Conservation (phyloP, 2,797 vertebrate genomes). For the Tokudaia muenninki region DNA sequence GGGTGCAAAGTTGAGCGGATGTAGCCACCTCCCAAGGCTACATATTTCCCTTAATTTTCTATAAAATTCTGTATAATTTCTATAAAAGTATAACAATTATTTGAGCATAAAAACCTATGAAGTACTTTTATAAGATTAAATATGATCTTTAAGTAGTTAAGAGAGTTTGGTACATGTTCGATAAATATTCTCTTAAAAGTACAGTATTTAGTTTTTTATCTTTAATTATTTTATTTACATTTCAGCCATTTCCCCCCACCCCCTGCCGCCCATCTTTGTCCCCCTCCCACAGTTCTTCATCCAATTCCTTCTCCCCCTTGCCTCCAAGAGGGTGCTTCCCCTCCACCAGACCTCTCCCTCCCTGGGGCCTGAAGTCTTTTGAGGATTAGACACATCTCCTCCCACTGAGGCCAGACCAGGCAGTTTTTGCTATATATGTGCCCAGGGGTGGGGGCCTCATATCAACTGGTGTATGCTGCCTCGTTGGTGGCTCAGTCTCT, state of each 20-base stretch:
- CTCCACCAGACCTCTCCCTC: background rate
- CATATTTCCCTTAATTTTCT: too few species aligned
- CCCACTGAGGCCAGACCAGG: background rate
- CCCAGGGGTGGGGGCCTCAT: too few species aligned
- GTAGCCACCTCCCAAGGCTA: too few species aligned
- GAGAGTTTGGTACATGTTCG: background rate
- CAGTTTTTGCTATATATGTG: background rate
- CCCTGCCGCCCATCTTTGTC: background rate
- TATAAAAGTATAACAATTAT: slow-evolving; percentile 2
- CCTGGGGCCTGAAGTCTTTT: background rate
- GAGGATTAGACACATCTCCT: background rate
- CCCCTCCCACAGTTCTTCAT: background rate
- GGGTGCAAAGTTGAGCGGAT: background rate
- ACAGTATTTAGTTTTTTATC: background rate
- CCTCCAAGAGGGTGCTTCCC: background rate
- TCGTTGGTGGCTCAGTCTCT: background rate
- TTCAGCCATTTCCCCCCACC: background rate
- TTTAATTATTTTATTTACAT: background rate
- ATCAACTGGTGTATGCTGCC: background rate
- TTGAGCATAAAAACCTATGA: too few species aligned
- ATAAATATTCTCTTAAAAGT: background rate
- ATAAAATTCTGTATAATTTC: too few species aligned
- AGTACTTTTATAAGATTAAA: slow-evolving; percentile 23
- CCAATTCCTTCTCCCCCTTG: background rate
- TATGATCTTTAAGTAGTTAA: background rate